A percentile compares a stretch with the other conserved stretches of the same genome.
phyloP scores from a whole-genome alignment of 2,888 invertebrate species.

The Rutpela maculata region DNA sequence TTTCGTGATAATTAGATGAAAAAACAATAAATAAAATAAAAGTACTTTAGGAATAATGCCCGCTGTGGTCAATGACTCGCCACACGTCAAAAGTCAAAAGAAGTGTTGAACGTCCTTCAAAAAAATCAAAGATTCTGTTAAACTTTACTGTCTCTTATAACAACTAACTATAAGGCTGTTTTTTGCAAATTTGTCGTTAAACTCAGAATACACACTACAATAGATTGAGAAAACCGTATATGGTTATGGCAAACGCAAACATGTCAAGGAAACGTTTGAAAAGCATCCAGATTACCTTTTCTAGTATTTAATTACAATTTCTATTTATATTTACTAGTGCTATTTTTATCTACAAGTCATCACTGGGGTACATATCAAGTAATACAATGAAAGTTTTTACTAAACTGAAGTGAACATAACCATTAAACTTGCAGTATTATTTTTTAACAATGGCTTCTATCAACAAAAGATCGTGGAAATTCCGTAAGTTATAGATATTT shows the following conservation, averaged over 20 bases:
- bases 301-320: conserved; percentile 51
- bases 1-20: background rate
- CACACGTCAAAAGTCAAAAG: conserved; percentile 34
- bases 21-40: background rate
- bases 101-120: conserved; percentile 51
- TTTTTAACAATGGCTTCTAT: conserved; percentile 69
- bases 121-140: conserved; percentile 43
- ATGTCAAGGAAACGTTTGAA: conserved; percentile 67
- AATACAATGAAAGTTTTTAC: conserved; percentile 66
- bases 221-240: conserved; percentile 61
- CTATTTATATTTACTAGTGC: conserved; percentile 57
- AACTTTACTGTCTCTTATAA: conserved; percentile 56
- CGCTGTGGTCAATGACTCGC: conserved; percentile 17
- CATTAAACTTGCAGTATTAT: conserved; percentile 48
- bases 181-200: conserved; percentile 47
- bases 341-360: conserved; percentile 57
- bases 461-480: conserved; percentile 86
- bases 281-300: conserved; percentile 51
- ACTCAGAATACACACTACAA: conserved; percentile 19
- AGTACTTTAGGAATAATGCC: conserved; percentile 7
- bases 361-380: conserved; percentile 45
- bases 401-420: conserved; percentile 66
- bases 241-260: conserved; percentile 61
- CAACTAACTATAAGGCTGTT: conserved; percentile 51
- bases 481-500: conserved; percentile 80